Percentiles rank a stretch among this genome's conserved stretches.
These are phyloP conservation scores for Apis florea DNA, from an alignment of 1,140 invertebrate genomes.

Conservation along the genomic window DNA sequence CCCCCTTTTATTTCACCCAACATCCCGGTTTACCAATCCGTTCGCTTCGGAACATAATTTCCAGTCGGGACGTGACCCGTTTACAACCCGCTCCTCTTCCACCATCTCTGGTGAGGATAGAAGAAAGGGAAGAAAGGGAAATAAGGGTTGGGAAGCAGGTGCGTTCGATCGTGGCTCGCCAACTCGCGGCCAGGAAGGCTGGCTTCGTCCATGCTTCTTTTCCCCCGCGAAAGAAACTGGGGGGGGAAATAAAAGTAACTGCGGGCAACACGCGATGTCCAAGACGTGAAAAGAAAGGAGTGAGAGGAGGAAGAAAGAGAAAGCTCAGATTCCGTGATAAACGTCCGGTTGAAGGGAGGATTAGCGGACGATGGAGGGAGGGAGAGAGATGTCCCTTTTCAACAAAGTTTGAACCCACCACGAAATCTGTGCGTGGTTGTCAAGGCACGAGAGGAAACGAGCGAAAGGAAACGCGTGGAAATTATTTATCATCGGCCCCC, in stretches of 20 bases:
- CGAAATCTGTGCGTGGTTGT: not conserved
- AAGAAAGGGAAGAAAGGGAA: not conserved
- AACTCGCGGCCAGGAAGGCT: not conserved
- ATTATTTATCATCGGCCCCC: constrained; percentile 25
- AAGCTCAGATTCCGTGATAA: not conserved
- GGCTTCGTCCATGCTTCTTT: not conserved
- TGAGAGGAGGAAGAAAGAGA: too few relatives aligned
- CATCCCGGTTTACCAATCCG: constrained; percentile 10
- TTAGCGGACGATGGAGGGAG: not conserved
- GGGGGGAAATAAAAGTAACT: not conserved
- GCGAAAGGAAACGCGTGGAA: constrained; percentile 2
- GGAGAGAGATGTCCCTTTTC: not conserved
- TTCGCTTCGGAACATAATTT: constrained; percentile 16
- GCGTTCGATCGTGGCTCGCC: not conserved
- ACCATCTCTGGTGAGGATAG: not conserved
- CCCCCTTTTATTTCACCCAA: constrained; percentile 3
- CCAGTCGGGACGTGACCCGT: constrained; percentile 9
- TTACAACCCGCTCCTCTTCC: not conserved
- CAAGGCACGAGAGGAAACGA: not conserved
- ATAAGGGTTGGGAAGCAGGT: not conserved
- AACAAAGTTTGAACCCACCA: not conserved
- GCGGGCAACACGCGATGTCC: not conserved
- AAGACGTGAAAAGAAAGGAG: not conserved
- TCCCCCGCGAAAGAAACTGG: not conserved
- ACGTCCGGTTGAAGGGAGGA: not conserved